Evolutionary conservation across 2,888 invertebrate species (phyloP).

Genomic region (Ophion costatus): DNA sequence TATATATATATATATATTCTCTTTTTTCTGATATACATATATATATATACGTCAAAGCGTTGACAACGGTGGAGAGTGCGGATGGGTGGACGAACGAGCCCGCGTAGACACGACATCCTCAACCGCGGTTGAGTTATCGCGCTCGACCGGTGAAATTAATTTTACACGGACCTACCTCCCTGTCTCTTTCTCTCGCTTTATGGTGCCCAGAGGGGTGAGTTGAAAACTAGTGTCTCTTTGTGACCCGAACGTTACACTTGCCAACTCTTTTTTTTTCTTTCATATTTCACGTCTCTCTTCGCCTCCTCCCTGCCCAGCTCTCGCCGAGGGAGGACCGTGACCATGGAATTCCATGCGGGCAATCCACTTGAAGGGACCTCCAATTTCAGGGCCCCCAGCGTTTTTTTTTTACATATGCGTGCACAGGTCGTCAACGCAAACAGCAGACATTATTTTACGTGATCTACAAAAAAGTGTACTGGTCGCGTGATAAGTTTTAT

Average conservation of each 20-base stretch:
- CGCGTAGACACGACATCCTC: conserved; percentile 50
- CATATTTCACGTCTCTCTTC: conserved; percentile 18
- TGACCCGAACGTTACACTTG: conserved; percentile 42
- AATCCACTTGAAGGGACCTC: conserved; percentile 55
- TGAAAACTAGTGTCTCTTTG: conserved; percentile 56
- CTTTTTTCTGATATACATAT: conserved; percentile 65
- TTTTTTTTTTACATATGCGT: background rate
- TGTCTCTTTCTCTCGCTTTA: conserved; percentile 18
- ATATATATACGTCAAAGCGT: conserved; percentile 74
- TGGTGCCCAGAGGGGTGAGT: conserved; percentile 23
- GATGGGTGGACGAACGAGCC: conserved; percentile 41
- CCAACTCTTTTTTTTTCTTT: conserved; percentile 34
- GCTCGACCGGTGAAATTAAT: conserved; percentile 74
- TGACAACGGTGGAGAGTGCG: conserved; percentile 66
- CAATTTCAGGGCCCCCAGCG: conserved; percentile 1
- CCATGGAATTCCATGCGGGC: conserved; percentile 49
- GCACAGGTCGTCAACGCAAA: too few relatives aligned
- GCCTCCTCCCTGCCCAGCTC: background rate
- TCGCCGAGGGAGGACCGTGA: conserved; percentile 23
- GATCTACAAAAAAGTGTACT: too few relatives aligned
- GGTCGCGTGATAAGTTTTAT: too few relatives aligned
- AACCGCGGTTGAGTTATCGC: conserved; percentile 74
- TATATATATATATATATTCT: conserved; percentile 61
- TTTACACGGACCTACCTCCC: conserved; percentile 61
- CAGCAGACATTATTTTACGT: too few relatives aligned